Evolutionary conservation across 2,113 vertebrate species (phyloP).

Genomic region (Brachypteracias leptosomus): DNA sequence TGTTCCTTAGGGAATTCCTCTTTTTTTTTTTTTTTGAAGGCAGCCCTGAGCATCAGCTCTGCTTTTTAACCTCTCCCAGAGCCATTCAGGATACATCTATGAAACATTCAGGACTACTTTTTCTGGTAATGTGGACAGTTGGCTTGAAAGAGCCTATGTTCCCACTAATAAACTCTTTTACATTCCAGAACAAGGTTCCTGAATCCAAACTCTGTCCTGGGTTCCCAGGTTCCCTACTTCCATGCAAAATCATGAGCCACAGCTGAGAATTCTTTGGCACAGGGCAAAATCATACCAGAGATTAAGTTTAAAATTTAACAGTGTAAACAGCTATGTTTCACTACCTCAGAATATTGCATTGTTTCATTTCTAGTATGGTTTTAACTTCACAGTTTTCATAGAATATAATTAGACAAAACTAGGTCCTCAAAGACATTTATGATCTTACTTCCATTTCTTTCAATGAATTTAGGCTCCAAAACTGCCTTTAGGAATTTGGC

Average conservation of each 20-base stretch:
- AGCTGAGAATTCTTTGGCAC: not conserved
- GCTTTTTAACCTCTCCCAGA: not conserved
- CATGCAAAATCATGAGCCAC: not conserved
- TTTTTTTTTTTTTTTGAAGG: not conserved
- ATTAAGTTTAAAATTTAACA: not conserved
- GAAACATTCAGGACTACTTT: not conserved
- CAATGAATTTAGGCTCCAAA: not conserved
- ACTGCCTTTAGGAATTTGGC: not conserved
- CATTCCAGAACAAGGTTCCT: not conserved
- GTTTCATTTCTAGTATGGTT: not conserved
- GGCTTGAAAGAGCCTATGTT: not conserved
- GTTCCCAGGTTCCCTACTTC: not conserved
- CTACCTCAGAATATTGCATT: not conserved
- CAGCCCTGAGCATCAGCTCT: not conserved
- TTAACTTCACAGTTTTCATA: not conserved
- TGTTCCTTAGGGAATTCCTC: not conserved
- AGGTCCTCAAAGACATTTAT: not conserved
- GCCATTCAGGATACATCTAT: not conserved
- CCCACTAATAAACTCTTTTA: not conserved
- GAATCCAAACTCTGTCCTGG: not conserved
- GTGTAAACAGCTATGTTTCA: not conserved
- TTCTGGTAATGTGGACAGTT: not conserved
- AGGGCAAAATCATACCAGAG: not conserved
- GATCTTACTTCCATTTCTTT: not conserved
- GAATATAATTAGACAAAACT: not conserved